Conservation (phyloP, 2,888 invertebrate species). For the Lordiphosa fenestrarum region DNA sequence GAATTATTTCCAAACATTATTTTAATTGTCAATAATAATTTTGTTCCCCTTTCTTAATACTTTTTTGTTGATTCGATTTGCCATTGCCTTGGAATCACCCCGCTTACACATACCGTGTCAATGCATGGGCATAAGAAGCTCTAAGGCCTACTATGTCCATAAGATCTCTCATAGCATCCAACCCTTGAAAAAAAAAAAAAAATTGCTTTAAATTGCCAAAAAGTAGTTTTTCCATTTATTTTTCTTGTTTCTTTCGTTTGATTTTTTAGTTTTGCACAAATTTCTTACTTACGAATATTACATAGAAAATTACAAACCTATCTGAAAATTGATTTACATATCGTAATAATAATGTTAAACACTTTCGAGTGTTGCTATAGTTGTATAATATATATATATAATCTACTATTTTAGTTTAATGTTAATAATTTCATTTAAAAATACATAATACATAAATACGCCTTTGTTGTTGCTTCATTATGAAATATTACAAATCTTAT, state of each 20-base stretch:
- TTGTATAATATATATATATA: slow-evolving; percentile 37
- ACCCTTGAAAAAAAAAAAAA: too few species aligned
- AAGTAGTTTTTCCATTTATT: slow-evolving; percentile 47
- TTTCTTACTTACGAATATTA: slow-evolving; percentile 54
- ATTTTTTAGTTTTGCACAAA: slow-evolving; percentile 44
- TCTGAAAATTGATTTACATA: slow-evolving; percentile 57
- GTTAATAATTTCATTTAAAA: slow-evolving; percentile 67
- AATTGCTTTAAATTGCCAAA: slow-evolving; percentile 60
- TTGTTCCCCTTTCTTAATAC: too few species aligned
- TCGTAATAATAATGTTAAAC: slow-evolving; percentile 12
- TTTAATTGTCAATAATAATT: too few species aligned
- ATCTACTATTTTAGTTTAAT: slow-evolving; percentile 24
- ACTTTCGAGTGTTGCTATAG: slow-evolving; percentile 19
- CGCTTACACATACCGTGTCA: too few species aligned
- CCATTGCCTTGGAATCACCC: too few species aligned
- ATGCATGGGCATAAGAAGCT: too few species aligned
- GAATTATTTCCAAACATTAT: too few species aligned
- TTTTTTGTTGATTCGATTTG: too few species aligned
- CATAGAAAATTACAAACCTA: slow-evolving; percentile 62
- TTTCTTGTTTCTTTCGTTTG: slow-evolving; percentile 28
- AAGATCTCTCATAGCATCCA: too few species aligned
- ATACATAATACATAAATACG: slow-evolving; percentile 70
- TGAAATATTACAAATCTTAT: slow-evolving; percentile 24
- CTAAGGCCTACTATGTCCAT: too few species aligned
- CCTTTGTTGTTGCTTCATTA: slow-evolving; percentile 41